phyloP scores from a whole-genome alignment of 1,140 invertebrate species.

The Drosophila subobscura region DNA sequence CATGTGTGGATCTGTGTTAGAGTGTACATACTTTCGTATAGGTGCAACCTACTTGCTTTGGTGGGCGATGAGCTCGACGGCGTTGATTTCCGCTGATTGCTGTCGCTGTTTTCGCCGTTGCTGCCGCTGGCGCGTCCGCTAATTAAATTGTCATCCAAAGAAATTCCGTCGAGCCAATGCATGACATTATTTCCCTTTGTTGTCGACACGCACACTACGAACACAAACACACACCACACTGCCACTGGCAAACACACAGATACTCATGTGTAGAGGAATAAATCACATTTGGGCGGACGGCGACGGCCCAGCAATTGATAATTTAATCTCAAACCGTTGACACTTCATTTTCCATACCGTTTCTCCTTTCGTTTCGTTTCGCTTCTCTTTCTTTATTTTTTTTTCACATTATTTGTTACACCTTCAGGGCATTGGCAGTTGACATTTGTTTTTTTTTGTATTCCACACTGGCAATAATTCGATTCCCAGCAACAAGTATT shows the following conservation, averaged over 20 bases:
- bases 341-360: constrained; percentile 43
- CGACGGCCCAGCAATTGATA: constrained; percentile 40
- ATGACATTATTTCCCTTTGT: constrained; percentile 80
- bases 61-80: constrained; percentile 72
- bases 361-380: constrained; percentile 9
- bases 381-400: constrained; percentile 29
- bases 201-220: constrained; percentile 32
- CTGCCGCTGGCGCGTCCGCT: constrained; percentile 79
- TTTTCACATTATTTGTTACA: constrained; percentile 12
- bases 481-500: constrained; percentile 61
- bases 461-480: constrained; percentile 39
- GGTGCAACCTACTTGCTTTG: constrained; percentile 80
- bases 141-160: constrained; percentile 83
- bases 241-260: not conserved
- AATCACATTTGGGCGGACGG: constrained; percentile 38
- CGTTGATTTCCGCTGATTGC: constrained; percentile 79
- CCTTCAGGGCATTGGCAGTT: constrained; percentile 44
- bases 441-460: constrained; percentile 43
- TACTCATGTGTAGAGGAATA: constrained; percentile 24
- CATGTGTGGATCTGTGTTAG: not conserved
- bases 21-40: constrained; percentile 29
- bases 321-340: constrained; percentile 57
- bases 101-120: constrained; percentile 74
- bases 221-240: constrained; percentile 21
- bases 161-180: constrained; percentile 83